phyloP scores from a whole-genome alignment of 2,888 invertebrate genomes.

The Synergus gifuensis region DNA sequence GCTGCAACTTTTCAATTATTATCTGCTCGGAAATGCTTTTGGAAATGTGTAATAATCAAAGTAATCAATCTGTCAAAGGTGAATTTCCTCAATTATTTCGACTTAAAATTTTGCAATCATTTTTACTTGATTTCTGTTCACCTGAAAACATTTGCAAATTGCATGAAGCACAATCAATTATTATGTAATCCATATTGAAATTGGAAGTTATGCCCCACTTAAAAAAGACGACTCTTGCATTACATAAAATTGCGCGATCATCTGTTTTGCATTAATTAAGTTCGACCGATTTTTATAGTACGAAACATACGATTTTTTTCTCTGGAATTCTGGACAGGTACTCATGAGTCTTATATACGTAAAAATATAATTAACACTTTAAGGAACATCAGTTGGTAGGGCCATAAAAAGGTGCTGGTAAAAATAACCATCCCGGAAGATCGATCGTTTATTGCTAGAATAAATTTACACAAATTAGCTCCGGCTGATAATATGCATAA shows the following conservation, averaged over 20 bases:
- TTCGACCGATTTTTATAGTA: no score
- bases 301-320: no score
- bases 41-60: background rate
- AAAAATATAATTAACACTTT: background rate
- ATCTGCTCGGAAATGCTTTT: background rate
- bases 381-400: background rate
- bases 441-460: background rate
- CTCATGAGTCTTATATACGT: background rate
- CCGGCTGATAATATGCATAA: slow-evolving; percentile 49
- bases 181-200: background rate
- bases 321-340: no score
- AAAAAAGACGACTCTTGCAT: no score
- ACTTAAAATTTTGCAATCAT: background rate
- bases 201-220: no score
- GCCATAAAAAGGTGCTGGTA: background rate
- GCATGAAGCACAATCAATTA: background rate
- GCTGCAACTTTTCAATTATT: background rate
- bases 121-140: background rate
- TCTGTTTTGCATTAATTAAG: no score
- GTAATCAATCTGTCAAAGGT: background rate
- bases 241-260: no score
- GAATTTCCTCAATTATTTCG: background rate
- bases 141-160: background rate
- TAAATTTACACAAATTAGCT: background rate
- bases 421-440: slow-evolving; percentile 32